These are phyloP conservation scores for Cephus sareptanus DNA, from an alignment of 2,888 invertebrate genomes.

Conservation along the genomic window DNA sequence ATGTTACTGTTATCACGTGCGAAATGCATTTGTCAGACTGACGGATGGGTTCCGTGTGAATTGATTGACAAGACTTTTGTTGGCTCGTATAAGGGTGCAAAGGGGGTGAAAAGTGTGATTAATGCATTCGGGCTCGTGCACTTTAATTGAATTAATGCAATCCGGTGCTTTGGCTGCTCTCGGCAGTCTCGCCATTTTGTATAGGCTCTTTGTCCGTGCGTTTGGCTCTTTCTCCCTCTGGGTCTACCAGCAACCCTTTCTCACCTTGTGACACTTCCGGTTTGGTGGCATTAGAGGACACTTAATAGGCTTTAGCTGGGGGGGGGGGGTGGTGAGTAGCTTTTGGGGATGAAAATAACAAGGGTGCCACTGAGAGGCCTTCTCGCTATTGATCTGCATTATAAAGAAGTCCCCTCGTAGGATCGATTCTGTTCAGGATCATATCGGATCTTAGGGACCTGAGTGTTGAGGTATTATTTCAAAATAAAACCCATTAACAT, in stretches of 20 bases:
- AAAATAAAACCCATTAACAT: background rate
- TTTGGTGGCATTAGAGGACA: background rate
- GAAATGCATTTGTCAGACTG: background rate
- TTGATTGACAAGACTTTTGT: background rate
- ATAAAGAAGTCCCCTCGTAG: background rate
- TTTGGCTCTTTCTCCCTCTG: background rate
- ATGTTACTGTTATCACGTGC: background rate
- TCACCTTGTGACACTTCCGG: background rate
- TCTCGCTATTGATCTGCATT: background rate
- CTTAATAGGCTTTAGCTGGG: background rate
- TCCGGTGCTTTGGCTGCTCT: background rate
- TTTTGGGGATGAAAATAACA: background rate
- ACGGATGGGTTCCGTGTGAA: background rate
- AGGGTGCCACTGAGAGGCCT: background rate
- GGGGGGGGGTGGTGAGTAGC: background rate
- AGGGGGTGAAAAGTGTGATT: background rate
- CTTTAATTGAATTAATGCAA: background rate
- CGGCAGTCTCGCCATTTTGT: background rate
- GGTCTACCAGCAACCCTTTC: background rate
- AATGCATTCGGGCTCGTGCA: background rate
- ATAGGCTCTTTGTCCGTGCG: background rate
- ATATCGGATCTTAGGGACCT: background rate
- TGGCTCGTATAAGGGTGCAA: too few species aligned
- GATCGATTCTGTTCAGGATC: background rate
- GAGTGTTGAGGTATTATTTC: background rate